Base-by-base conservation (phyloP, 2,113 vertebrate species). In the Lepus europaeus region DNA sequence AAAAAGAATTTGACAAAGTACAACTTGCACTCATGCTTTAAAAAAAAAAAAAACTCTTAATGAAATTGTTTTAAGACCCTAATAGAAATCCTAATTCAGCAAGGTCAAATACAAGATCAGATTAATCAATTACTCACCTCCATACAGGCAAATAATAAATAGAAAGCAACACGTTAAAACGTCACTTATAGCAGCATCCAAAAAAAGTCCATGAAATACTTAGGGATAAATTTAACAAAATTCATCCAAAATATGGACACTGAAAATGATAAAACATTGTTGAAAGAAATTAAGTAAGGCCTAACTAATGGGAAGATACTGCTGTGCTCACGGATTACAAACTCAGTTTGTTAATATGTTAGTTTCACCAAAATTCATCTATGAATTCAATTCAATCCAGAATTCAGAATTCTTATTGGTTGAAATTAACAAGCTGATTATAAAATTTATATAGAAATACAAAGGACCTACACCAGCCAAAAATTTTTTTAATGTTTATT, bases 41-140 rank as follows among this genome's bases (percentile, higher is more conserved):
- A 64, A 74, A 76, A 73, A 76, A 76, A 29, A 29, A 31, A 31
- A 81, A 74, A 76, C 87, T 39, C 53, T 53, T 94, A 36, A 73
- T 16, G 25, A 76, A 93, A 81, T 9, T 59, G 0, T 69, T 70
- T 56, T 78, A 81, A 82, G 63, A 23, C 4, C 33, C 27, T 56
- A 36, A 70, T 13, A 59, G 11, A 94, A 87, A 83, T 39, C 73
- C 29, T 53, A 64, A 91, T 95, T 87, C 29, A 29, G 14, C 72
- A 90, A 70, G 20, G 4, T 53, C 6, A 39, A 66, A 27, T n/a
- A 76, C 8, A 49, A 56, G 7, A 3, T 69, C 33, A 78, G 78
- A 74, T 59, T 27, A 73, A 53, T 68, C 29, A 29, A 33, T 33
- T 59, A 8, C 29, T 53, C 20, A 7, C 22, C 61, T 82, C 36